These are phyloP conservation scores for Limenitis camilla DNA, from an alignment of 2,888 invertebrate genomes.

Conservation along the genomic window DNA sequence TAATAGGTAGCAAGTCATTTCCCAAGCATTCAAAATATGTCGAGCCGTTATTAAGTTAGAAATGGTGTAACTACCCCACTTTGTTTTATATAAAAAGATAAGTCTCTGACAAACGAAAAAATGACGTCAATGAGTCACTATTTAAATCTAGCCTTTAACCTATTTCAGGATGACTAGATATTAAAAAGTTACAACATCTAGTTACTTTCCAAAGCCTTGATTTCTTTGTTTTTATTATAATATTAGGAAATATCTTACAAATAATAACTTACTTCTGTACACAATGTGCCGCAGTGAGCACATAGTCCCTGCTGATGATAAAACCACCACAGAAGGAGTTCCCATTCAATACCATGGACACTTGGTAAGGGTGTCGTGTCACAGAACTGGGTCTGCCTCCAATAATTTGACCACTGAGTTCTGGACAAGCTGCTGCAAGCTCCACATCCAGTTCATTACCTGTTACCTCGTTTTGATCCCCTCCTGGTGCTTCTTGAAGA, in stretches of 20 bases:
- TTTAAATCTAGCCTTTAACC: too few species aligned
- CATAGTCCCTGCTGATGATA: constrained; percentile 55
- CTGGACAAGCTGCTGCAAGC: constrained; percentile 54
- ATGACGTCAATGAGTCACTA: too few species aligned
- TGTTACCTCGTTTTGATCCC: constrained; percentile 30
- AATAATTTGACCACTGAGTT: constrained; percentile 63
- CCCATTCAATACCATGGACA: constrained; percentile 63
- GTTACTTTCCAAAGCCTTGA: too few species aligned
- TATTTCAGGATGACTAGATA: too few species aligned
- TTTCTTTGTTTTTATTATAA: too few species aligned
- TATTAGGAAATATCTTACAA: background rate
- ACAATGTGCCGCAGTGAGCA: constrained; percentile 67
- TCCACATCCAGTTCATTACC: constrained; percentile 43
- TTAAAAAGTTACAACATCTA: too few species aligned
- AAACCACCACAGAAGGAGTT: constrained; percentile 69
- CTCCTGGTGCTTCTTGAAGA: constrained; percentile 49
- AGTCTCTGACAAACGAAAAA: too few species aligned
- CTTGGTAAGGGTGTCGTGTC: constrained; percentile 53
- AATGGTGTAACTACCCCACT: too few species aligned
- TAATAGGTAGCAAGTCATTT: too few species aligned
- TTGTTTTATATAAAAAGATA: too few species aligned
- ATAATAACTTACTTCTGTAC: constrained; percentile 56
- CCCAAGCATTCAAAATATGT: too few species aligned
- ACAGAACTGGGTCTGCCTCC: constrained; percentile 60
- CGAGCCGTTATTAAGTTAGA: too few species aligned